A percentile compares a stretch with the other conserved stretches of the same genome.
These are phyloP conservation scores for Spinibarbus caldwelli DNA, from an alignment of 2,797 vertebrate genomes.

Conservation along the genomic window DNA sequence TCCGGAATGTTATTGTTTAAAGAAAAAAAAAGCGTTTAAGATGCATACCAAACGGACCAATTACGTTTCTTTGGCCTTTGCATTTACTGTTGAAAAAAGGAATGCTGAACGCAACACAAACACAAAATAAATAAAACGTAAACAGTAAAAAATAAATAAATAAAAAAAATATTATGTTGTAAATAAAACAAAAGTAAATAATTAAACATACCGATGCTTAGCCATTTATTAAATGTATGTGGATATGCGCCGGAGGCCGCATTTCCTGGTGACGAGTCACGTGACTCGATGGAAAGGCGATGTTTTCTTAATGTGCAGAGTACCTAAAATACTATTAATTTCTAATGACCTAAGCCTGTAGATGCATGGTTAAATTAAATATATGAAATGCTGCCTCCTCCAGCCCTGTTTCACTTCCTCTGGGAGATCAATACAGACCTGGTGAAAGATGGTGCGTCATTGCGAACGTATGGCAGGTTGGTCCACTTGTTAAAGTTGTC, in stretches of 20 bases:
- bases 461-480: constrained; percentile 91
- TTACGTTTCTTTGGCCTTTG: no score
- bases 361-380: not conserved
- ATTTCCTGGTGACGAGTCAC: not conserved
- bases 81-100: not conserved
- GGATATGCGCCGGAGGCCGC: not conserved
- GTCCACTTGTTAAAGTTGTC: not conserved
- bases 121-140: not conserved
- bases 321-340: not conserved
- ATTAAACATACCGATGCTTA: not conserved
- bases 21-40: not conserved
- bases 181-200: not conserved
- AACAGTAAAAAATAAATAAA: no score
- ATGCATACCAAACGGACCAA: not conserved
- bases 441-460: constrained; percentile 76
- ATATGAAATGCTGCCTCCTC: constrained; percentile 79
- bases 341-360: not conserved
- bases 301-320: not conserved
- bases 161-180: no score
- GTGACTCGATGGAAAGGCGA: not conserved
- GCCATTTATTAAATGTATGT: not conserved
- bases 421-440: constrained; percentile 84
- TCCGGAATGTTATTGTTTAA: not conserved
- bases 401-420: constrained; percentile 81
- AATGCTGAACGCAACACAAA: not conserved